Percentiles rank a stretch among this genome's conserved stretches.
Evolutionary conservation across 2,888 invertebrate species (phyloP).

Genomic region (Drosophila subsilvestris): DNA sequence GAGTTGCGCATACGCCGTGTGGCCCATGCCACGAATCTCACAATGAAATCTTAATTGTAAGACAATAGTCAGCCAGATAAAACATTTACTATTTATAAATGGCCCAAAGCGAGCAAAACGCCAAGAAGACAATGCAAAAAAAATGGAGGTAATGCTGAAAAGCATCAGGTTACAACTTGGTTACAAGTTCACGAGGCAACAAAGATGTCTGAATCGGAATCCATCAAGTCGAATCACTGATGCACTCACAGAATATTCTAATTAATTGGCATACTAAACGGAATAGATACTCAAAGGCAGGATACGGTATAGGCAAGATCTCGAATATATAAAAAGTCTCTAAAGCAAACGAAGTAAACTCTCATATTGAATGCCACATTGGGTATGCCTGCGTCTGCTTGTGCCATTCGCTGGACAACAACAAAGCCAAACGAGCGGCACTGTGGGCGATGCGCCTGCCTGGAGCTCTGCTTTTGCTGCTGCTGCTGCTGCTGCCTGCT

Average conservation of each 20-base stretch:
- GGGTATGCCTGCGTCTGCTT: constrained; percentile 9
- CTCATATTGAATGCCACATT: background rate
- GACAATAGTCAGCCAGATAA: constrained; percentile 59
- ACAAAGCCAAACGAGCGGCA: constrained; percentile 61
- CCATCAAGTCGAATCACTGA: constrained; percentile 6
- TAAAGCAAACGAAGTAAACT: background rate
- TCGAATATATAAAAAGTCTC: background rate
- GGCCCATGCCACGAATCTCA: constrained; percentile 68
- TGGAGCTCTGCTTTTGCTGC: constrained; percentile 48
- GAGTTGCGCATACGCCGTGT: constrained; percentile 62
- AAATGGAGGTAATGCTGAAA: constrained; percentile 35
- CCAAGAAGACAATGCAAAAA: constrained; percentile 55
- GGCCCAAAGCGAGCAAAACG: constrained; percentile 48
- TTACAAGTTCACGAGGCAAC: constrained; percentile 72
- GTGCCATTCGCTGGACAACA: constrained; percentile 33
- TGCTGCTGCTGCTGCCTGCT: no score
- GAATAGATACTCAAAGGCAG: no score
- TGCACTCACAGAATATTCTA: constrained; percentile 1
- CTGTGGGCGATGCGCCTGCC: constrained; percentile 71
- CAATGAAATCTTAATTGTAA: constrained; percentile 75
- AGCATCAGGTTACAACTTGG: constrained; percentile 66
- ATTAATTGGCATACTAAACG: no score
- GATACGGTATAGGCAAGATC: no score
- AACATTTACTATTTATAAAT: constrained; percentile 64
- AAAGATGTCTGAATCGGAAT: constrained; percentile 23